Percentiles rank a stretch among this genome's conserved stretches.
These are phyloP conservation scores for Hydrolagus colliei DNA, from an alignment of 2,797 vertebrate species.

Conservation along the genomic window DNA sequence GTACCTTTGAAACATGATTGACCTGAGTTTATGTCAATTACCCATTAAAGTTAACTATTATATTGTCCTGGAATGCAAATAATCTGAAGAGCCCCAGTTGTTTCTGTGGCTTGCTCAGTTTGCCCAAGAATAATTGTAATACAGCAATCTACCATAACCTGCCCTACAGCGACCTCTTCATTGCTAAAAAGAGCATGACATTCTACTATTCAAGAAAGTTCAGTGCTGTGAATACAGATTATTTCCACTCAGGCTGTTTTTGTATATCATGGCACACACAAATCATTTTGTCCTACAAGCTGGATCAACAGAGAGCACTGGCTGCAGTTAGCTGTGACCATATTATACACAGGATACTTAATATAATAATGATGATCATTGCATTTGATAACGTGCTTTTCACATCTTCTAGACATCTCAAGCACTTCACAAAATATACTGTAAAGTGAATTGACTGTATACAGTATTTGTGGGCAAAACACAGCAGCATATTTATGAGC, in stretches of 20 bases:
- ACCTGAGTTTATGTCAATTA: neutral
- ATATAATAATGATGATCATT: neutral
- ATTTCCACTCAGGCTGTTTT: neutral
- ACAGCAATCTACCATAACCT: neutral
- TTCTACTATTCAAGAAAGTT: neutral
- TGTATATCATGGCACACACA: neutral
- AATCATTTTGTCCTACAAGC: neutral
- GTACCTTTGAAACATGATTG: neutral
- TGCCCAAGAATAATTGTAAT: too few species aligned
- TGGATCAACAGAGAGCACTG: neutral
- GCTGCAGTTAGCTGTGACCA: neutral
- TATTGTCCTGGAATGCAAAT: neutral
- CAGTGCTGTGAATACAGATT: neutral
- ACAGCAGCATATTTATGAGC: too few species aligned
- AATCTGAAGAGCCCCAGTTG: constrained; percentile 3
- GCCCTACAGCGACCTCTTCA: neutral
- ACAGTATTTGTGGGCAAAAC: too few species aligned
- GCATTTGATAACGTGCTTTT: too few species aligned
- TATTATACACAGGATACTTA: neutral
- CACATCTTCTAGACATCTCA: too few species aligned
- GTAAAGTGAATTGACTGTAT: too few species aligned
- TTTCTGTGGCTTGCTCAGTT: neutral
- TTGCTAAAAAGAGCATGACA: neutral
- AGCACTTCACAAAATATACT: too few species aligned
- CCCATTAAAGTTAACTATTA: neutral